Evolutionary conservation across 92 coral and sea anemone genomes (phyloP).

Genomic region (Metridium senile): DNA sequence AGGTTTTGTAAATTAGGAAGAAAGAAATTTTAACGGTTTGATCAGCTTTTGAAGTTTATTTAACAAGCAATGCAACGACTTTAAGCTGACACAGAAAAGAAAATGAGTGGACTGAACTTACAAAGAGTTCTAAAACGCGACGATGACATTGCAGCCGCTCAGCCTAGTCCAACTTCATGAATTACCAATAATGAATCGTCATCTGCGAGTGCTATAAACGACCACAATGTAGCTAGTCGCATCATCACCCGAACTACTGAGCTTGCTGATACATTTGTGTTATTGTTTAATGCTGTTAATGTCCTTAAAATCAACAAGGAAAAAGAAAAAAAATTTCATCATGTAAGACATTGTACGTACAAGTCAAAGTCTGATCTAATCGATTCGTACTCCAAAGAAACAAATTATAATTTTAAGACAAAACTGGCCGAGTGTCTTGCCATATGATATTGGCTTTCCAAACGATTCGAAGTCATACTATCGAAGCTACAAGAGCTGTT

Average conservation of each 20-base stretch:
- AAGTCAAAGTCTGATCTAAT: not conserved
- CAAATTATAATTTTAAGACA: not conserved
- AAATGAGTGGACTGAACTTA: not conserved
- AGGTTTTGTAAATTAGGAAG: too few species aligned
- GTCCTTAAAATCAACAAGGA: not conserved
- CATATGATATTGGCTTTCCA: slow-evolving; percentile 11
- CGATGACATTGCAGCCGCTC: not conserved
- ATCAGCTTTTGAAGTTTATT: too few species aligned
- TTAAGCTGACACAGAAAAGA: too few species aligned
- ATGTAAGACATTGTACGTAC: too few species aligned
- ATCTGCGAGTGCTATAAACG: not conserved
- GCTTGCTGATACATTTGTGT: not conserved
- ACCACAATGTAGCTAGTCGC: not conserved
- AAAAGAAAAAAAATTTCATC: not conserved
- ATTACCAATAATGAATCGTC: not conserved
- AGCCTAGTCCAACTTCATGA: not conserved
- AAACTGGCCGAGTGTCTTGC: slow-evolving; percentile 4
- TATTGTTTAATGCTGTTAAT: not conserved
- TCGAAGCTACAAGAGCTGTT: not conserved
- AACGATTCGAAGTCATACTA: not conserved
- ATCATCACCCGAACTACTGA: not conserved
- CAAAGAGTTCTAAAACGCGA: not conserved
- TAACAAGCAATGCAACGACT: too few species aligned
- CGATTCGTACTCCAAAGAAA: not conserved
- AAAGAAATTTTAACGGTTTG: too few species aligned